These are phyloP conservation scores for Volucella bombylans DNA, from an alignment of 2,888 invertebrate species.

Conservation along the genomic window DNA sequence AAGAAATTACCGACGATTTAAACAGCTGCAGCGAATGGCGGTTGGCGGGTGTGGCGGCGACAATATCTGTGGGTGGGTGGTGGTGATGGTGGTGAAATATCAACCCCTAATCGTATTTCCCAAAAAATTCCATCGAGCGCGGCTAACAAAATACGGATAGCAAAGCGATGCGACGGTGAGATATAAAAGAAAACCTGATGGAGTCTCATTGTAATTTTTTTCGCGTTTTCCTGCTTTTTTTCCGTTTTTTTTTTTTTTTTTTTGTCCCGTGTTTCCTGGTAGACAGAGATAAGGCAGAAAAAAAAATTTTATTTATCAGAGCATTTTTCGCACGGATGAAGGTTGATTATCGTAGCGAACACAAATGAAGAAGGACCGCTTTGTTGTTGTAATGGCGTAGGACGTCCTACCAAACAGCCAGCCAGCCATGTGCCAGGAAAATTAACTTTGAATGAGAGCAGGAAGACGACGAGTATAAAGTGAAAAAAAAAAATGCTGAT, in stretches of 20 bases:
- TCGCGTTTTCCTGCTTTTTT: slow-evolving; percentile 37
- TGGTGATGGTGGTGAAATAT: slow-evolving; percentile 4
- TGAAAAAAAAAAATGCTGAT: slow-evolving; percentile 45
- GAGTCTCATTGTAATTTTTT: slow-evolving; percentile 49
- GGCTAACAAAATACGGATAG: slow-evolving; percentile 27
- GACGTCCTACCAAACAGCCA: too few species aligned
- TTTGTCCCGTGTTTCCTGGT: slow-evolving; percentile 34
- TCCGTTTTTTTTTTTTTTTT: neutral
- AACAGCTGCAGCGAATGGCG: slow-evolving; percentile 7
- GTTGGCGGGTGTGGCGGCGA: slow-evolving; percentile 13
- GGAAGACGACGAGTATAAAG: neutral
- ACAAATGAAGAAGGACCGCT: slow-evolving; percentile 59
- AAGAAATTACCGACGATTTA: slow-evolving; percentile 49
- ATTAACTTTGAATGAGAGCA: slow-evolving; percentile 56
- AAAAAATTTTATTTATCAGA: slow-evolving; percentile 54
- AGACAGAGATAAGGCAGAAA: slow-evolving; percentile 69
- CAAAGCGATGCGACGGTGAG: slow-evolving; percentile 17
- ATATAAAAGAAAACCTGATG: slow-evolving; percentile 42
- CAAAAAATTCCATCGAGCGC: slow-evolving; percentile 39
- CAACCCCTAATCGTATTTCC: slow-evolving; percentile 46
- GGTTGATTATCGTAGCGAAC: slow-evolving; percentile 68
- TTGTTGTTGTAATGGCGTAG: slow-evolving; percentile 33
- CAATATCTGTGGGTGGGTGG: slow-evolving; percentile 3
- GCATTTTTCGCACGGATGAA: slow-evolving; percentile 73
- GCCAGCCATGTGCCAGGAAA: slow-evolving; percentile 34